Base-by-base conservation (phyloP, 2,797 vertebrate genomes). In the Acanthurus leucopareius region DNA sequence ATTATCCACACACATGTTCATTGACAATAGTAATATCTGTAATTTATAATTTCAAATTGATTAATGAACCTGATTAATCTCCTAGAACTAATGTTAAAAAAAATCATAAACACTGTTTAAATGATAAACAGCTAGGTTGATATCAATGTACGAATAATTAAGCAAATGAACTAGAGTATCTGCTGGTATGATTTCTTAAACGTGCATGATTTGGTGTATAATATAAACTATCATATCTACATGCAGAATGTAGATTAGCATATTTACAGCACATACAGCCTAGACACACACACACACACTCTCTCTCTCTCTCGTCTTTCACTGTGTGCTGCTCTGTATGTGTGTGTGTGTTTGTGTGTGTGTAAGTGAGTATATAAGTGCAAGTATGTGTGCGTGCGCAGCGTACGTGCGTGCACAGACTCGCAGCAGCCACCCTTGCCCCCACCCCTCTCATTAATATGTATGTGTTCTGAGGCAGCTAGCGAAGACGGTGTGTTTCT, bases 371-470 rank as follows among this genome's bases (percentile, higher is more conserved):
- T 91, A 88, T 88, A 67, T 90, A 81, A 56, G 64, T 69, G 10
- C 63, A 8, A 9, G 52, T 44, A 62, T 60, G 38, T 28, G 63
- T 58, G 60, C 64, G 22, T n/a, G 59, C 65, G 57, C 28, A 63
- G 93, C 91, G 84, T 88, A 90, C 7, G 79, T 65, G 47, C 9
- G 79, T 62, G 93, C 93, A 92, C 94, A 82, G 81, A 88, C 84
- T 95, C 77, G 62, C 93, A 91, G 94, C 92, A 95, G 88, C 92
- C 91, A 93, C 91, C 95, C 94, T 92, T 93, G 93, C 94, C 95
- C 94, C 95, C 94, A 92, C 92, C 94, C 96, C 94, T 87, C 93
- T 95, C 94, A 97, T 97, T 97, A 97, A 97, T 97, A 97, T 97
- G 97, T 96, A 97, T 97, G 95, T 95, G 90, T 94, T 96, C 93